Evolutionary conservation across 2,113 vertebrate species (phyloP).

Genomic region (Cromileptes altivelis): DNA sequence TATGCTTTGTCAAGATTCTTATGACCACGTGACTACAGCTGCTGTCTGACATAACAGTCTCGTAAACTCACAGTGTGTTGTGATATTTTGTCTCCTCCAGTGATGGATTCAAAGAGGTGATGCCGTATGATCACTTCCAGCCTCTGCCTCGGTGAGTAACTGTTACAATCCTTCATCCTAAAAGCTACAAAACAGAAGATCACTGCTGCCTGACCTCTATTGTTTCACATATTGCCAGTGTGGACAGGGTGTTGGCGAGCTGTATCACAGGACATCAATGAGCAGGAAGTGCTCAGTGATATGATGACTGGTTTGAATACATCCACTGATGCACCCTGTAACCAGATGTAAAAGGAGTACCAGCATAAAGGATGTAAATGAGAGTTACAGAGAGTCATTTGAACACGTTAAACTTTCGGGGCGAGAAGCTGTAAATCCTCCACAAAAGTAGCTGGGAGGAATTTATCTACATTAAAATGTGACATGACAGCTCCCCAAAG

Average conservation of each 20-base stretch:
- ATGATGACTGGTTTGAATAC: neutral
- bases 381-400: no score
- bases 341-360: neutral
- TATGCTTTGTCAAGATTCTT: neutral
- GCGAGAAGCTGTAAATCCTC: no score
- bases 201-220: neutral
- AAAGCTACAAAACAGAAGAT: neutral
- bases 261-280: neutral
- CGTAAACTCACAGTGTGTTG: neutral
- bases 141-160: slow-evolving; percentile 93
- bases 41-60: neutral
- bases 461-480: no score
- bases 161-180: neutral
- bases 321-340: neutral
- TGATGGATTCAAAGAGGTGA: slow-evolving; percentile 97
- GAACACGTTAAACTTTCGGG: no score
- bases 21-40: neutral
- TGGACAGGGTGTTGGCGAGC: neutral
- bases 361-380: neutral
- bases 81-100: slow-evolving; percentile 80
- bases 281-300: neutral
- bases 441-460: no score
- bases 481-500: no score
- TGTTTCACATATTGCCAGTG: neutral
- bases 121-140: slow-evolving; percentile 97